Evolutionary conservation across 1,140 invertebrate species (phyloP), one percentile per base, ranked within the genome.

Genomic region (Battus philenor): DNA sequence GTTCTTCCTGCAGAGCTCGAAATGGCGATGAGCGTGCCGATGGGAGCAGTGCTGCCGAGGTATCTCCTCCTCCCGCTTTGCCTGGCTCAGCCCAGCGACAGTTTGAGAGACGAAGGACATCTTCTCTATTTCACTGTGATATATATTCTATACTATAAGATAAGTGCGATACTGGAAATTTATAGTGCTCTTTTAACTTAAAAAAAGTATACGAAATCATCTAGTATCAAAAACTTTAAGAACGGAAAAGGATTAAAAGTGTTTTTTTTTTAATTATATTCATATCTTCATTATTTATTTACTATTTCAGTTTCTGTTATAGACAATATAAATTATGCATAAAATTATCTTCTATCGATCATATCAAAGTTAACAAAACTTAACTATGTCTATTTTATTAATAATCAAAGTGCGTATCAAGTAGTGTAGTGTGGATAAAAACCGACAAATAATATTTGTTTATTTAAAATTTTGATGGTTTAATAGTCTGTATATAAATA

Each of bases 51-150:
- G 79, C 39, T 82, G 79, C 4, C 77, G 61, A 2, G 79, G 78
- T 1, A 71, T 66, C 3, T 66, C 65, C 30, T 81, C 73, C 20
- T 78, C 68, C 9, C 77, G 67, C 4, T 67, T 54, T 11, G 72
- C 54, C 41, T 84, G 76, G 41, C 72, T 82, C 58, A 82, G 54
- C 17, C 77, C 73, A 5, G 78, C 75, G 17, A 83, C 78, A 5
- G 82, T 80, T 75, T 84, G 78, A 6, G 78, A 84, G 38, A 85
- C 70, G 68, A 83, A 83, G 27, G 74, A 82, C 80, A 84, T 84
- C 60, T 45, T 48, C 38, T 33, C 20, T 15, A 22, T 29, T 7
- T 43, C 22, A 36, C n/a, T 27, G 16, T 34, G 6, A 5, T 26
- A 44, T 39, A 31, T 1, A 18, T 29, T 33, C 20, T 3, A 4